phyloP scores from a whole-genome alignment of 2,113 vertebrate genomes.

The Boulengerochromis microlepis region DNA sequence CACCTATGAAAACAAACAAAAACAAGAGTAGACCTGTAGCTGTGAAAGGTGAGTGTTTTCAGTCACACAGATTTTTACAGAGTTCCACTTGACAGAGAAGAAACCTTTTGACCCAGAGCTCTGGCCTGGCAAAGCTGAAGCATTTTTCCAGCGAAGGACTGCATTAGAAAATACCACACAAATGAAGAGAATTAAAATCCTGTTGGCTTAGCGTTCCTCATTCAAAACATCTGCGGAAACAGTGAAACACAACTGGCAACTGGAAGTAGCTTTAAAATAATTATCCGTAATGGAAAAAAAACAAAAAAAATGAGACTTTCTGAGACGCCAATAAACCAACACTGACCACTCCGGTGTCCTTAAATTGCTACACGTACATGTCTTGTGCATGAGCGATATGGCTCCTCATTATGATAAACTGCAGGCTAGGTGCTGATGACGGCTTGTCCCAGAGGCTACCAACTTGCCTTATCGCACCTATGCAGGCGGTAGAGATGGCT shows the following conservation, averaged over 20 bases:
- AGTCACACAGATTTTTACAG: constrained; percentile 1
- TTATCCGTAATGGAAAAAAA: neutral
- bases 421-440: neutral
- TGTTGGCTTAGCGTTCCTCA: constrained; percentile 1
- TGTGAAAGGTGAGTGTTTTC: constrained; percentile 11
- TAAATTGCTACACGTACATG: neutral
- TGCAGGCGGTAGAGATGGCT: constrained; percentile 23
- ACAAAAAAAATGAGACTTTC: neutral
- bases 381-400: neutral
- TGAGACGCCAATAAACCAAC: neutral
- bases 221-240: constrained; percentile 50
- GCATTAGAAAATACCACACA: constrained; percentile 43
- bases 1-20: constrained; percentile 44
- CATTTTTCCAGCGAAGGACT: constrained; percentile 42
- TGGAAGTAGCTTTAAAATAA: neutral
- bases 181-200: constrained; percentile 32
- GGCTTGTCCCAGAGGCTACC: neutral
- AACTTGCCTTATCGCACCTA: constrained; percentile 26
- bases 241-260: neutral
- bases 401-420: constrained; percentile 5
- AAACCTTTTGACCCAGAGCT: constrained; percentile 42
- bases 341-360: neutral
- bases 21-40: constrained; percentile 23
- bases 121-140: constrained; percentile 12
- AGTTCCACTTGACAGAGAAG: constrained; percentile 32